Evolutionary conservation across 2,888 invertebrate genomes (phyloP).

Genomic region (Pseudeuparius sepicola): DNA sequence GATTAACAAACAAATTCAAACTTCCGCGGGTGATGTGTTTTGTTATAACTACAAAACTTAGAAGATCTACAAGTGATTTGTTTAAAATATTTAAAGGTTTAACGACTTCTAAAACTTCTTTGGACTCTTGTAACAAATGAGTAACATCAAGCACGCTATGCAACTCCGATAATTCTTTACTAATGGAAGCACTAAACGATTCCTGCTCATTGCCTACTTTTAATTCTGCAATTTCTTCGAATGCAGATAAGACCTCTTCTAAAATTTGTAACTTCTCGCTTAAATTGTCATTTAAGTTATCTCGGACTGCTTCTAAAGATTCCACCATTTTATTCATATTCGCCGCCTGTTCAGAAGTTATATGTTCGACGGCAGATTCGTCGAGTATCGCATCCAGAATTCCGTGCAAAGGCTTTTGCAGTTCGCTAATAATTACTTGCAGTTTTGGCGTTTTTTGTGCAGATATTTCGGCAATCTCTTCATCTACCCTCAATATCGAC

Average conservation of each 20-base stretch:
- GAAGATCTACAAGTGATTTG: conserved; percentile 27
- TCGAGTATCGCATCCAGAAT: conserved; percentile 24
- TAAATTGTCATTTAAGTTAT: conserved; percentile 23
- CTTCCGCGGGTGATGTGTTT: conserved; percentile 29
- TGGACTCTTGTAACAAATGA: conserved; percentile 26
- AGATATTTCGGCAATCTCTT: conserved; percentile 19
- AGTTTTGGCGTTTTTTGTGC: conserved; percentile 18
- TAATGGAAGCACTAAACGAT: conserved; percentile 25
- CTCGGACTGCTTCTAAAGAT: conserved; percentile 24
- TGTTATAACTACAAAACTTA: conserved; percentile 30
- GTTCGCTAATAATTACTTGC: conserved; percentile 27
- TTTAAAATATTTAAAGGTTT: too few relatives aligned
- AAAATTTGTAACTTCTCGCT: conserved; percentile 26
- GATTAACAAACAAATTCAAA: conserved; percentile 27
- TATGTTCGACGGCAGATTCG: conserved; percentile 15
- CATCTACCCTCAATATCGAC: conserved; percentile 13
- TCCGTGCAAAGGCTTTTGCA: conserved; percentile 31
- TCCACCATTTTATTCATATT: conserved; percentile 27
- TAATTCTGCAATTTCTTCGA: conserved; percentile 20
- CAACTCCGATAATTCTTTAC: conserved; percentile 26
- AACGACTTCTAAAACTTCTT: conserved; percentile 6
- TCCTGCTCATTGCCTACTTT: conserved; percentile 17
- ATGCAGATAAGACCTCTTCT: conserved; percentile 17
- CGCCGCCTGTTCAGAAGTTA: conserved; percentile 24
- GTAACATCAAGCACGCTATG: conserved; percentile 28